phyloP scores from a whole-genome alignment of 2,797 vertebrate genomes.

The Cryptoprocta ferox region DNA sequence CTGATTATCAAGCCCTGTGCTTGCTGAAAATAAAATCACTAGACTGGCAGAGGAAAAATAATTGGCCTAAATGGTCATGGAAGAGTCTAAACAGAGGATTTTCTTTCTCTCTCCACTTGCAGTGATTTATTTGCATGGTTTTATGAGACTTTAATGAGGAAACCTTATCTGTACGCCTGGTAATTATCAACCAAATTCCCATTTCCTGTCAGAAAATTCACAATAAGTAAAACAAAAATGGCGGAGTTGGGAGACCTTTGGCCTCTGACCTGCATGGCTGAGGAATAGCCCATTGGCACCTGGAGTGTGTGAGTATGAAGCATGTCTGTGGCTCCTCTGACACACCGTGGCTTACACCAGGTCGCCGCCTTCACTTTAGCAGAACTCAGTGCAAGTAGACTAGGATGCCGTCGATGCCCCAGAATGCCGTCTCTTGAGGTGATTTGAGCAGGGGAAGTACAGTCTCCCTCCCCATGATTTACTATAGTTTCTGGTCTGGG shows the following conservation, averaged over 20 bases:
- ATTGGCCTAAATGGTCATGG: slow-evolving; percentile 57
- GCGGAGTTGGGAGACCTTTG: neutral
- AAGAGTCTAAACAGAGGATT: slow-evolving; percentile 81
- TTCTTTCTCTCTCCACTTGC: slow-evolving; percentile 67
- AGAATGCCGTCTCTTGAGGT: fast-evolving
- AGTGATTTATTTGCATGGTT: slow-evolving; percentile 55
- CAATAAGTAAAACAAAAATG: slow-evolving; percentile 31
- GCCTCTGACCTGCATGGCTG: neutral
- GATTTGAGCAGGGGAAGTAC: neutral
- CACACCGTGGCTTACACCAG: neutral
- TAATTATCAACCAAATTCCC: slow-evolving; percentile 68
- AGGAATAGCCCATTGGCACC: neutral
- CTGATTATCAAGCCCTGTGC: slow-evolving; percentile 12
- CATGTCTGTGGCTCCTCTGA: neutral
- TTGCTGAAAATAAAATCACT: slow-evolving; percentile 47
- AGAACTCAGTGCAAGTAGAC: neutral
- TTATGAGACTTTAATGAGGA: slow-evolving; percentile 77
- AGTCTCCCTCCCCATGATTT: neutral
- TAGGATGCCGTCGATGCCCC: fast-evolving
- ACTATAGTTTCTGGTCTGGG: neutral
- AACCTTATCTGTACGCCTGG: slow-evolving; percentile 58
- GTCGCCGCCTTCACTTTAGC: neutral
- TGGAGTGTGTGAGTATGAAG: neutral
- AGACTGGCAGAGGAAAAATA: slow-evolving; percentile 43
- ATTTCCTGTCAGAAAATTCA: slow-evolving; percentile 66